Conservation (phyloP, 2,113 vertebrate species). For the Boleophthalmus pectinirostris region DNA sequence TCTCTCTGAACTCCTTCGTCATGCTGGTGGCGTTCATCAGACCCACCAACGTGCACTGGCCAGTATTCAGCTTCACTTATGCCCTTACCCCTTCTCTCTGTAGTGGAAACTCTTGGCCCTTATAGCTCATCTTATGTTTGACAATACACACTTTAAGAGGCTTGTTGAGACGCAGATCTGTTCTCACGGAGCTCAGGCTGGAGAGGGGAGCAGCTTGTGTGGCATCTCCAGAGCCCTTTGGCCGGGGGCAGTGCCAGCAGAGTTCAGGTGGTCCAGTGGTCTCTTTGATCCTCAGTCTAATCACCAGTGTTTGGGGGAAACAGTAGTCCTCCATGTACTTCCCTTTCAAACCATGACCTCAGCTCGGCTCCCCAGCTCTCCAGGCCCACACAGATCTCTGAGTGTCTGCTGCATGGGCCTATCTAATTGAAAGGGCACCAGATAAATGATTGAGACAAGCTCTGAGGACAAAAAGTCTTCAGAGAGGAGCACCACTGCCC, state of each 20-base stretch:
- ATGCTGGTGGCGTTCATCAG: constrained; percentile 19
- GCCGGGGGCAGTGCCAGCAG: constrained; percentile 54
- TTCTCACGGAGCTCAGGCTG: constrained; percentile 71
- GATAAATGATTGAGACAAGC: constrained; percentile 71
- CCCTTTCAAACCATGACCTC: constrained; percentile 70
- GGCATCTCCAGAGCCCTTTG: constrained; percentile 58
- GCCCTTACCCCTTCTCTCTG: constrained; percentile 17
- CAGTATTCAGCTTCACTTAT: constrained; percentile 19
- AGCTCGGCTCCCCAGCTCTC: constrained; percentile 55
- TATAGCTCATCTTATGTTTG: constrained; percentile 43
- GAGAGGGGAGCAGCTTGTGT: constrained; percentile 48
- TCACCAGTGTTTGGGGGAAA: constrained; percentile 66
- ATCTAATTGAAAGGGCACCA: constrained; percentile 75
- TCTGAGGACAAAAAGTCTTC: constrained; percentile 42
- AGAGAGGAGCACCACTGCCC: constrained; percentile 48
- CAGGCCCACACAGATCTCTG: constrained; percentile 60
- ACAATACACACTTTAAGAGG: constrained; percentile 42
- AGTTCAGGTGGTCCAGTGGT: constrained; percentile 66
- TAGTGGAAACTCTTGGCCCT: constrained; percentile 29
- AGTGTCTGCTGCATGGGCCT: constrained; percentile 66
- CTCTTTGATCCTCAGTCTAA: constrained; percentile 71
- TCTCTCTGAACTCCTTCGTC: background rate
- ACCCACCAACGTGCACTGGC: constrained; percentile 28
- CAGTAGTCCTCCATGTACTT: constrained; percentile 64
- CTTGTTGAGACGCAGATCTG: constrained; percentile 46